Evolutionary conservation across 2,888 invertebrate species (phyloP).

Genomic region (Euplagia quadripunctaria): DNA sequence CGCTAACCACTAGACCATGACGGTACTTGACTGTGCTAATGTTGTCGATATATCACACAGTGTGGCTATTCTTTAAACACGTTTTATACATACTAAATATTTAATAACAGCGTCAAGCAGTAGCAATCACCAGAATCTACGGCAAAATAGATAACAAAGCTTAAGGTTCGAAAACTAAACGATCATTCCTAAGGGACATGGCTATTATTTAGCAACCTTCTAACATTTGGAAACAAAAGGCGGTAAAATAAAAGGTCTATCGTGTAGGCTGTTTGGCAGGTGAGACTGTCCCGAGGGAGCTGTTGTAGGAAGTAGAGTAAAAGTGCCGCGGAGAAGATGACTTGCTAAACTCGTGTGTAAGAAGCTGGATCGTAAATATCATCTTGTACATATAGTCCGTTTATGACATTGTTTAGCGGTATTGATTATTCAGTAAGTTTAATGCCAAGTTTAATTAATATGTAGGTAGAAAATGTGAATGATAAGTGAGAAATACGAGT

Average conservation of each 20-base stretch:
- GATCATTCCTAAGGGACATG: conserved; percentile 24
- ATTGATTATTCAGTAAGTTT: background rate
- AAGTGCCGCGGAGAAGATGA: conserved; percentile 65
- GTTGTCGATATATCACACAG: too few species aligned
- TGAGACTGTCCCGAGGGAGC: conserved; percentile 71
- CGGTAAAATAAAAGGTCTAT: conserved; percentile 76
- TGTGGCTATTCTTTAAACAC: too few species aligned
- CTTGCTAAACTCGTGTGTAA: conserved; percentile 62
- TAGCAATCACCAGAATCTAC: background rate
- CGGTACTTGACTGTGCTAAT: too few species aligned
- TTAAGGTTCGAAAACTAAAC: conserved; percentile 22
- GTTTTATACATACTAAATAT: too few species aligned
- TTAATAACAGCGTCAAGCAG: background rate
- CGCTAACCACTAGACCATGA: too few species aligned
- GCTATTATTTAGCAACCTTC: conserved; percentile 48
- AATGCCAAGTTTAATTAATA: too few species aligned
- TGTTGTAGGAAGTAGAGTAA: conserved; percentile 60
- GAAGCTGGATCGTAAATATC: conserved; percentile 12
- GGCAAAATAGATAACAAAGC: background rate
- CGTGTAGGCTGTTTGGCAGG: conserved; percentile 73
- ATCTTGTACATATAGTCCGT: conserved; percentile 4
- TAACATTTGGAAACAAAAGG: conserved; percentile 65
- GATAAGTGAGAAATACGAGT: background rate
- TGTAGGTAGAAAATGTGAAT: background rate
- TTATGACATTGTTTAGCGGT: background rate